Conservation (phyloP, 2,113 vertebrate genomes). For the Corythornis madagascariensis region DNA sequence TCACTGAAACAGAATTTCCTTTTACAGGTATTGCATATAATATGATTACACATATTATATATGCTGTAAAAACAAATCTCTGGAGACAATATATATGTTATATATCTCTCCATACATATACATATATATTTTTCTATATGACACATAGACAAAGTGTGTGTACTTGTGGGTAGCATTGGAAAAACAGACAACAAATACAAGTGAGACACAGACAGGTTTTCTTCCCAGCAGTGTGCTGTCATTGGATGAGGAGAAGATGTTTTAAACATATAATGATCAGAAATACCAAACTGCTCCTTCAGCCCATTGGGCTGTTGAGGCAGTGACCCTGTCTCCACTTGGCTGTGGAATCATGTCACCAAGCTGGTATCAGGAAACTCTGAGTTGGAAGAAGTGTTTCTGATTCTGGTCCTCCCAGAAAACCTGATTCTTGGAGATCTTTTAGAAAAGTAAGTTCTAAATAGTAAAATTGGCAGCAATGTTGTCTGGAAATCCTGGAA, state of each 20-base stretch:
- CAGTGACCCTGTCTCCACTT: neutral
- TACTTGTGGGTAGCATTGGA: neutral
- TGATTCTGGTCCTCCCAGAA: neutral
- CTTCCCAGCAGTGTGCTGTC: neutral
- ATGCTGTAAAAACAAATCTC: neutral
- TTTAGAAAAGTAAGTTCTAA: neutral
- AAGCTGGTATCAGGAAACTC: neutral
- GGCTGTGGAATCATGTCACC: neutral
- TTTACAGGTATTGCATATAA: neutral
- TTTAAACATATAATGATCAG: neutral
- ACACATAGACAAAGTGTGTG: neutral
- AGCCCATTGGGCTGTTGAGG: neutral
- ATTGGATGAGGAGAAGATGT: neutral
- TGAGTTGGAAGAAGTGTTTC: rapidly evolving
- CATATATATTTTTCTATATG: neutral
- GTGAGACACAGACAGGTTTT: neutral
- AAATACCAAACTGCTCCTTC: neutral
- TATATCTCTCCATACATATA: neutral
- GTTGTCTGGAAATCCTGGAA: neutral
- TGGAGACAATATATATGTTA: neutral
- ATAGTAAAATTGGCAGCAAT: neutral
- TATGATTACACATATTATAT: conserved; percentile 14
- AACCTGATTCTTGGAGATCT: neutral
- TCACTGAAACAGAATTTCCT: neutral
- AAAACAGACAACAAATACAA: neutral